Evolutionary conservation across 2,113 vertebrate genomes (phyloP).

Genomic region (Mastomys coucha): DNA sequence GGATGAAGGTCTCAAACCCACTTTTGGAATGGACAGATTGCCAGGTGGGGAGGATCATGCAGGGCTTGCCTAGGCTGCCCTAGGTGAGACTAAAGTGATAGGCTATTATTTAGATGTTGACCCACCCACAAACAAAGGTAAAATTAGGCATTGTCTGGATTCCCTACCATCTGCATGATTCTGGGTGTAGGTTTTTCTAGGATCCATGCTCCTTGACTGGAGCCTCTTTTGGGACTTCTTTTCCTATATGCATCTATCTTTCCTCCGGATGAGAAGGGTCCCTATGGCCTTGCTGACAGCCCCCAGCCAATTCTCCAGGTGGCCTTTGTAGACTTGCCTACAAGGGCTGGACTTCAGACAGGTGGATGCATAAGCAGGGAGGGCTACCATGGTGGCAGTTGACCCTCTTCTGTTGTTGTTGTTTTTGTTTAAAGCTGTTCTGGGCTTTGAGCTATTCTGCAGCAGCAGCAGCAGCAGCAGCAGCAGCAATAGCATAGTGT

Average conservation of each 20-base stretch:
- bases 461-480: neutral
- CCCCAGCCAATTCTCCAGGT: neutral
- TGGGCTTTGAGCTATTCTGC: neutral
- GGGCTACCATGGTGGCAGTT: neutral
- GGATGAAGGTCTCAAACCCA: neutral
- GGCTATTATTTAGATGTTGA: neutral
- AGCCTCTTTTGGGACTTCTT: neutral
- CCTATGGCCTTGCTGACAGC: neutral
- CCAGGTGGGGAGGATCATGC: neutral
- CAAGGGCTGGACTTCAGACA: neutral
- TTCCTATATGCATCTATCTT: neutral
- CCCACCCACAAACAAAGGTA: neutral
- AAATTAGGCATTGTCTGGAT: neutral
- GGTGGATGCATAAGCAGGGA: neutral
- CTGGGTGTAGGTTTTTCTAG: neutral
- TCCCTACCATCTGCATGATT: neutral
- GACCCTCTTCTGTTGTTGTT: slow-evolving; percentile 61
- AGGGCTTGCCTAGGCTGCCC: neutral
- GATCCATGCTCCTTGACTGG: neutral
- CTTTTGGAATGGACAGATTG: neutral
- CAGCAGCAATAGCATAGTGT: neutral
- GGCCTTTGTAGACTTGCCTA: neutral
- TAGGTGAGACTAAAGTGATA: neutral
- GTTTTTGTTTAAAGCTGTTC: slow-evolving; percentile 65
- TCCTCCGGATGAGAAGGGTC: neutral